Conservation (phyloP, 2,113 vertebrate species). For the Psammodynastes pulverulentus region DNA sequence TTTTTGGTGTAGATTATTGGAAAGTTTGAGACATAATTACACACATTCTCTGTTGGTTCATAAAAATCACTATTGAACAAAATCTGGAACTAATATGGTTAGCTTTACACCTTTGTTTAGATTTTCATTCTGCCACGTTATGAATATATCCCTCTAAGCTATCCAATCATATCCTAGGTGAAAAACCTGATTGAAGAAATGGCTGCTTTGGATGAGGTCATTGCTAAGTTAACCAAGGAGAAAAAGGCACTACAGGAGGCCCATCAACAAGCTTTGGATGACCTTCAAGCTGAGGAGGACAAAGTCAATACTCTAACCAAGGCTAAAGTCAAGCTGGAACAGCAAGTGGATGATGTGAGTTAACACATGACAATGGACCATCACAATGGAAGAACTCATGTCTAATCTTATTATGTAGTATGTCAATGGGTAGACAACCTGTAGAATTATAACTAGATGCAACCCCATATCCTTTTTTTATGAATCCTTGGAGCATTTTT, state of each 20-base stretch:
- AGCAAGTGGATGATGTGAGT: constrained; percentile 94
- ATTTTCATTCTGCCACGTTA: background rate
- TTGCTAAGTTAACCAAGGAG: constrained; percentile 86
- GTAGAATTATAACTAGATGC: background rate
- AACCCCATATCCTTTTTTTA: background rate
- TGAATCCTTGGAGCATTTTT: background rate
- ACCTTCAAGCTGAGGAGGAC: constrained; percentile 91
- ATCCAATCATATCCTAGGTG: constrained; percentile 68
- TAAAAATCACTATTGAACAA: background rate
- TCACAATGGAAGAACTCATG: background rate
- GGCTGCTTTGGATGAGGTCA: constrained; percentile 84
- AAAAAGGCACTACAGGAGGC: constrained; percentile 90
- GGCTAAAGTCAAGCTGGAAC: constrained; percentile 88
- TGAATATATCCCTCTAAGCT: background rate
- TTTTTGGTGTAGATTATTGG: background rate
- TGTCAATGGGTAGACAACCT: background rate
- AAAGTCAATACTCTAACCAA: constrained; percentile 88
- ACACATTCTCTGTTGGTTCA: background rate
- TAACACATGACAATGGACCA: background rate
- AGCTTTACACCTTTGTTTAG: background rate
- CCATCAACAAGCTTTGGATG: constrained; percentile 88
- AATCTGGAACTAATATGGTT: background rate
- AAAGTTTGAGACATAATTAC: too few species aligned
- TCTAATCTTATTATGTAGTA: background rate
- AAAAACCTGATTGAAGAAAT: constrained; percentile 95